These are phyloP conservation scores for Rhinolophus sinicus DNA, from an alignment of 2,113 vertebrate genomes.

Conservation along the genomic window DNA sequence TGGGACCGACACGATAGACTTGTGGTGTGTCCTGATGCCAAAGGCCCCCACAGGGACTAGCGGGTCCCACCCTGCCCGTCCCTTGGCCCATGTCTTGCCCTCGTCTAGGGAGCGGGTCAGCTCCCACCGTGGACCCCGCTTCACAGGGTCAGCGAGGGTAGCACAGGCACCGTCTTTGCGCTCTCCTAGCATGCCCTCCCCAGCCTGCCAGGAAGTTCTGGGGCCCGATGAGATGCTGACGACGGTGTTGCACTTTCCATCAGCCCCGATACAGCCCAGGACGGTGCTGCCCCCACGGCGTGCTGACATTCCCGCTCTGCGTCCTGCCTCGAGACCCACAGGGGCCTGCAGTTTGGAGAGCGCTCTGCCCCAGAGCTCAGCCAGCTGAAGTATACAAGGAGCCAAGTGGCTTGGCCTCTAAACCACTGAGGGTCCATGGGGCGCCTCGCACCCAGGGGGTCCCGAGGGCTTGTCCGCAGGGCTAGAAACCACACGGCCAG, in stretches of 20 bases:
- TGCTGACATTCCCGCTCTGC: too few relatives aligned
- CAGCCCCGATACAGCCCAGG: too few relatives aligned
- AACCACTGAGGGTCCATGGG: not conserved
- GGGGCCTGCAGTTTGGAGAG: not conserved
- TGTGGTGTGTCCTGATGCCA: not conserved
- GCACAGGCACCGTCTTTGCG: not conserved
- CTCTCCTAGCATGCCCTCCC: not conserved
- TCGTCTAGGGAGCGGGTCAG: not conserved
- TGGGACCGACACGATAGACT: not conserved
- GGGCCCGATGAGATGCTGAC: too few relatives aligned
- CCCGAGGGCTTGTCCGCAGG: not conserved
- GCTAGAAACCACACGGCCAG: not conserved
- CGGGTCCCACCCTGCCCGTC: not conserved
- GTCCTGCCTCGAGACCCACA: not conserved
- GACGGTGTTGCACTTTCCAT: too few relatives aligned
- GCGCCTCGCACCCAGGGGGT: not conserved
- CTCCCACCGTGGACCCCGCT: not conserved
- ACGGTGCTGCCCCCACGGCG: too few relatives aligned
- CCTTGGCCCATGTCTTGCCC: not conserved
- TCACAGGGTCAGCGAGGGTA: not conserved
- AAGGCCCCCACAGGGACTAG: not conserved
- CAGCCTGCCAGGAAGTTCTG: not conserved
- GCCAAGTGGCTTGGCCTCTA: not conserved
- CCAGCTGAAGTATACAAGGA: not conserved
- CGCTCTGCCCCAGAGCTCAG: not conserved